Evolutionary conservation across 2,113 vertebrate species (phyloP), one percentile per base, ranked within the genome.

Genomic region (Anas platyrhynchos): DNA sequence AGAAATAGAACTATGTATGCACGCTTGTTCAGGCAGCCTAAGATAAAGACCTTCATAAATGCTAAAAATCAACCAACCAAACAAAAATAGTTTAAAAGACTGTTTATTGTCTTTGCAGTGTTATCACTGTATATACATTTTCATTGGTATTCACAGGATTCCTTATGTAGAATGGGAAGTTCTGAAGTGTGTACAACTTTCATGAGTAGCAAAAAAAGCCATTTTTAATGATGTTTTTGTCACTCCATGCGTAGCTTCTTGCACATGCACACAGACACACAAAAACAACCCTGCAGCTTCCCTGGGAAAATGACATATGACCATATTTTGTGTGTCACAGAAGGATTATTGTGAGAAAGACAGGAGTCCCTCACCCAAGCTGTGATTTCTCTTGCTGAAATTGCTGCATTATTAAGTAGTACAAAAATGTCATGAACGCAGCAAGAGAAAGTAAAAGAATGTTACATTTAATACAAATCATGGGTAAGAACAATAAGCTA

Each of bases 211-310:
- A 77, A 83, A 44, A 76, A 91, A 89, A 82, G 14, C 54, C 43
- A 25, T 89, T 90, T 95, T 81, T 8, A 63, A 59, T 73, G 62
- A 10, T 83, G 25, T 66, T 91, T 85, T 41, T 89, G 75, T 95
- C 83, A 86, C n/a, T 92, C 71, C 61, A 29, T 2, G 0, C 38
- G 52, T 38, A 54, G 65, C 48, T 91, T 75, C 54, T 72, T 36
- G 43, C 44, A 72, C 52, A 73, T 6, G 11, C 61, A 16, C 23
- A 38, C 16, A 54, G 34, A 26, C 34, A 63, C 16, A 54, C 62
- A 71, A 76, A 43, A 65, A 80, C 75, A 81, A 81, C 79, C 84
- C 85, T 76, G 31, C 38, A 69, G 34, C 32, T 79, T 76, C 54
- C 50, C 8, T 23, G 62, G 48, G 66, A 55, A 79, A 74, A 61